Evolutionary conservation across 2,113 vertebrate species (phyloP), one percentile per base, ranked within the genome.

Genomic region (Protobothrops mucrosquamatus): DNA sequence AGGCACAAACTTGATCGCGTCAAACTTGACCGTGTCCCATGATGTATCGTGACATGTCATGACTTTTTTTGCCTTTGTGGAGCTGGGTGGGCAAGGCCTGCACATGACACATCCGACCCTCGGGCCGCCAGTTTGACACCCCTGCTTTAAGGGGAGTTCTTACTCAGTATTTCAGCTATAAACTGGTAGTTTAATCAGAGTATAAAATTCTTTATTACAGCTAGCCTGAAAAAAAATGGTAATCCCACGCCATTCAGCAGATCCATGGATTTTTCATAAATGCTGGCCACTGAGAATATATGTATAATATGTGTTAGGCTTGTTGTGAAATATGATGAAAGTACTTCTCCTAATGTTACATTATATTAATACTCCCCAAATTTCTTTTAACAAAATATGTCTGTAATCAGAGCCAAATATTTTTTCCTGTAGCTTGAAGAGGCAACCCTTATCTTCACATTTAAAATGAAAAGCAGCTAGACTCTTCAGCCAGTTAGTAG

Each of bases 101-200:
- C 26, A 29, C 3, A 0, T 64, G 26, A 29, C 1, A 2, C 10
- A 64, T 61, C 3, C 0, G 24, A 26, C 4, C 61, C 0, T 1
- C 0, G 26, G 61, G 26, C 26, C 0, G 1, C 26, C 26, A 64
- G 48, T 51, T 51, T 51, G 48, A 51, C 48, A 51, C 48, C 1
- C 48, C 48, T 51, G 48, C 92, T 97, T 95, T 95, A 95, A 93
- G 56, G 93, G 93, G 91, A 93, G 93, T 95, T 95, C 89, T 69
- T 74, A 95, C 93, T 93, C 93, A 92, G 94, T 96, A 94, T 96
- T 96, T 97, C 96, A 96, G 94, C 96, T 97, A 93, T 94, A 94
- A 92, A 94, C 93, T 23, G 89, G 85, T 90, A n/a, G 18, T 94
- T 94, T 95, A 51, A 39, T 93, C 95, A 94, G 93, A 93, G 59